Evolutionary conservation across 1,140 invertebrate genomes (phyloP).

Genomic region (Penaeus japonicus): DNA sequence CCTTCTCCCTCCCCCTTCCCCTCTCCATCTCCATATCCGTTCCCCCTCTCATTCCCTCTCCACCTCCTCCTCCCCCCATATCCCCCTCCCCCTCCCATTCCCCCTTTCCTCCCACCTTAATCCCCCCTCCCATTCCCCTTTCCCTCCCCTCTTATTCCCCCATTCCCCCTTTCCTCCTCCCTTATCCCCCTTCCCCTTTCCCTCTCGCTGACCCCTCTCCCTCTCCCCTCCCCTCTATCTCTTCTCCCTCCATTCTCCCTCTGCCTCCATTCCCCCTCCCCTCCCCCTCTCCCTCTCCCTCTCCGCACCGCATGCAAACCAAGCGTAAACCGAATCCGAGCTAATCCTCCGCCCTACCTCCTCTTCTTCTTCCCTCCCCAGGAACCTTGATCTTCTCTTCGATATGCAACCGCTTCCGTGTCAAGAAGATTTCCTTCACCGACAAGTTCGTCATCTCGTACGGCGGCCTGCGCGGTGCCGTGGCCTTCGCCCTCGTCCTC

Average conservation of each 20-base stretch:
- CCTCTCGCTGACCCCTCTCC: not conserved
- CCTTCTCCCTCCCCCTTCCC: too few relatives aligned
- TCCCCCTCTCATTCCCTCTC: too few relatives aligned
- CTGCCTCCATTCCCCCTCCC: not conserved
- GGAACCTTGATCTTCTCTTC: constrained; percentile 89
- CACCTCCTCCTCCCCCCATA: too few relatives aligned
- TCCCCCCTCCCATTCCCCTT: too few relatives aligned
- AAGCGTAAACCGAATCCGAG: not conserved
- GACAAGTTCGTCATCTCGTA: constrained; percentile 99
- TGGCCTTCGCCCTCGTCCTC: constrained; percentile 96
- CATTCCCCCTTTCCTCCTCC: too few relatives aligned
- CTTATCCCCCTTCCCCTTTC: not conserved
- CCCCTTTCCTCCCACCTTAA: too few relatives aligned
- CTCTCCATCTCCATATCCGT: too few relatives aligned
- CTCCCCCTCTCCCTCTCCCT: not conserved
- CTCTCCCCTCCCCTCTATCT: not conserved
- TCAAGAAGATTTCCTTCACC: constrained; percentile 89
- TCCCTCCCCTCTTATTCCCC: too few relatives aligned
- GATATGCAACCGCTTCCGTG: constrained; percentile 88
- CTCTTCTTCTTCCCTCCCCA: constrained; percentile 65
- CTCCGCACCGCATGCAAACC: not conserved
- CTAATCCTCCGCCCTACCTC: not conserved
- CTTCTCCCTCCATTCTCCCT: not conserved
- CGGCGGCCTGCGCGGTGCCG: constrained; percentile 94
- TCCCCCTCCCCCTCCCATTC: too few relatives aligned